Percentiles rank a stretch among this genome's conserved stretches.
Evolutionary conservation across 2,888 invertebrate species (phyloP).

Genomic region (Apoda limacodes): DNA sequence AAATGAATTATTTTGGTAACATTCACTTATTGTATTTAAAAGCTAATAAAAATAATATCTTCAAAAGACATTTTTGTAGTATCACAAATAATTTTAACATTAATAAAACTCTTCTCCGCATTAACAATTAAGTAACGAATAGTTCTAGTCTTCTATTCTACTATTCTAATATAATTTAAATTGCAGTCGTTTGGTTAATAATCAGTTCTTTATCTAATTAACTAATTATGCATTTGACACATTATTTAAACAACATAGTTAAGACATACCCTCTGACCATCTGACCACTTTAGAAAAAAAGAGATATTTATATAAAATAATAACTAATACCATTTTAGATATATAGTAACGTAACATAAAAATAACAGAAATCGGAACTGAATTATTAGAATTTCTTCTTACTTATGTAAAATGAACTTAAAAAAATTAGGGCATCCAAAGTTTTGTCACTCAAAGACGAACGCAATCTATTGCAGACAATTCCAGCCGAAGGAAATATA

Average conservation of each 20-base stretch:
- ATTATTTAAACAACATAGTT: conserved; percentile 7
- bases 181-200: no score
- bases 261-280: no score
- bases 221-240: conserved; percentile 9
- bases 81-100: conserved; percentile 8
- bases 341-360: conserved; percentile 1
- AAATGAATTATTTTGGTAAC: no score
- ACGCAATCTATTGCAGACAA: conserved; percentile 11
- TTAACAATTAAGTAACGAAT: conserved; percentile 4
- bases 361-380: conserved; percentile 1
- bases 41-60: no score
- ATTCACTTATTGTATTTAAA: no score
- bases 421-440: conserved; percentile 7
- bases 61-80: conserved; percentile 5
- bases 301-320: conserved; percentile 4
- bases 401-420: conserved; percentile 7
- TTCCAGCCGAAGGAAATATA: conserved; percentile 13
- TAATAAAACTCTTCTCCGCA: conserved; percentile 6
- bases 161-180: no score
- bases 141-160: no score
- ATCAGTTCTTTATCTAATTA: no score
- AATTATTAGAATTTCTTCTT: conserved; percentile 8
- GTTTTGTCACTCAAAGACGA: conserved; percentile 11
- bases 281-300: no score
- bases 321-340: conserved; percentile 6